Base-by-base conservation (phyloP, 2,113 vertebrate species). In the Anhinga rufa region DNA sequence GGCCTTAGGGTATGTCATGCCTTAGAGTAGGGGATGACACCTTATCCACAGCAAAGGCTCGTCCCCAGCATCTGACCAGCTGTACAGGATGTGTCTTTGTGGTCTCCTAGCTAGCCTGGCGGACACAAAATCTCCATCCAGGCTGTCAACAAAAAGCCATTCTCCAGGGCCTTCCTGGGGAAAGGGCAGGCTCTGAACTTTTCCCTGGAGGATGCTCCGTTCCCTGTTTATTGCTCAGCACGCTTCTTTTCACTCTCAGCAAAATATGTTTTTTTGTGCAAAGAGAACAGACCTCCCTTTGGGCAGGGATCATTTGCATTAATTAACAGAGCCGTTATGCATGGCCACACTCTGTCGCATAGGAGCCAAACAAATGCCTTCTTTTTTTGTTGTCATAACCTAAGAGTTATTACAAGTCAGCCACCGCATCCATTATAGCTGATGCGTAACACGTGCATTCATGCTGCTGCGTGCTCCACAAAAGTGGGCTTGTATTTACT, bases 281-380 rank as follows among this genome's bases (percentile, higher is more conserved):
- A 32, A 1, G 80, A 82, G 94, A 93, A 96, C 96, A 96, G 96
- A 48, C 92, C 72, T 97, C 95, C 89, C 95, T 97, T 97, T 95
- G 95, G 95, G 88, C 91, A 93, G 80, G 92, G 88, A 93, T 96
- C 93, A 85, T 96, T 97, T 97, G 95, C 93, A 96, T 97, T 97
- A 82, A 96, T 97, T 97, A 96, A 80, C 90, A 64, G 95, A 86
- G 95, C 90, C 60, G 60, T 92, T 96, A 92, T 96, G 93, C 95
- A 42, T 5, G 88, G 90, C 96, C 82, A 83, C 32, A 14, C 93
- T 96, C 88, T 82, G 95, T 92, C 51, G 42, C 74, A 86, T 44
- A 62, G 91, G 25, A 93, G 93, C 94, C 94, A 92, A 96, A 97
- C 97, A 97, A 97, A 95, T 2, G 65, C 34, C 71, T 92, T 86